Percentiles rank a stretch among this genome's conserved stretches.
Evolutionary conservation across 1,140 invertebrate genomes (phyloP).

Genomic region (Atta colombica): DNA sequence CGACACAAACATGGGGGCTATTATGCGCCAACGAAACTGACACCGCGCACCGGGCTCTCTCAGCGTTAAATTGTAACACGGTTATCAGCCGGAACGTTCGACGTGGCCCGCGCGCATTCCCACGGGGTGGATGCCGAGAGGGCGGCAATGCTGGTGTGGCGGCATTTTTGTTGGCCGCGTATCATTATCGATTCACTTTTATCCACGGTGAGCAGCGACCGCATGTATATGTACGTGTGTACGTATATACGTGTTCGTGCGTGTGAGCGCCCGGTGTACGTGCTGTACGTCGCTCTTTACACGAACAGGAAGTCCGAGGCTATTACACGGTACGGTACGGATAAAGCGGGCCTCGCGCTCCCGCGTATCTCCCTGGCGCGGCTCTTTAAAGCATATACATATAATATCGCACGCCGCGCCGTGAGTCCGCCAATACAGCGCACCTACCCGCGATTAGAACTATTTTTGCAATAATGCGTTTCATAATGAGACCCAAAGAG

Average conservation of each 20-base stretch:
- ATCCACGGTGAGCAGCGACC: constrained; percentile 68
- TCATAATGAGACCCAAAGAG: constrained; percentile 38
- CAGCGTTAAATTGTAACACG: constrained; percentile 77
- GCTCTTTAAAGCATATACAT: constrained; percentile 68
- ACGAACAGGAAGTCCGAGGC: constrained; percentile 74
- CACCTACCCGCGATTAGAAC: constrained; percentile 70
- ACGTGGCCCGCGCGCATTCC: constrained; percentile 77
- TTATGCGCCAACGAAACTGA: constrained; percentile 75
- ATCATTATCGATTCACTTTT: constrained; percentile 80
- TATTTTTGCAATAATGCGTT: constrained; percentile 73
- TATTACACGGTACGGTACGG: constrained; percentile 73
- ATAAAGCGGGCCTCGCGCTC: constrained; percentile 72
- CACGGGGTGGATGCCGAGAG: constrained; percentile 65
- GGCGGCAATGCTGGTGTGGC: constrained; percentile 52
- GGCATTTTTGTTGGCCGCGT: constrained; percentile 79
- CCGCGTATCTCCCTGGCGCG: constrained; percentile 7
- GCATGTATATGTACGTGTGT: not conserved
- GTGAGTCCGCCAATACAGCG: constrained; percentile 43
- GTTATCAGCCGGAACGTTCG: constrained; percentile 80
- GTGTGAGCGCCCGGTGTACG: not conserved
- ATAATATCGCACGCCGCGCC: constrained; percentile 67
- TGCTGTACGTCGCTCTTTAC: constrained; percentile 69
- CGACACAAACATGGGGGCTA: constrained; percentile 46
- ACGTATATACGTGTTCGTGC: not conserved
- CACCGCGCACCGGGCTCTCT: constrained; percentile 66